phyloP scores from a whole-genome alignment of 23 tunicate species.

The Ciona savignyi region DNA sequence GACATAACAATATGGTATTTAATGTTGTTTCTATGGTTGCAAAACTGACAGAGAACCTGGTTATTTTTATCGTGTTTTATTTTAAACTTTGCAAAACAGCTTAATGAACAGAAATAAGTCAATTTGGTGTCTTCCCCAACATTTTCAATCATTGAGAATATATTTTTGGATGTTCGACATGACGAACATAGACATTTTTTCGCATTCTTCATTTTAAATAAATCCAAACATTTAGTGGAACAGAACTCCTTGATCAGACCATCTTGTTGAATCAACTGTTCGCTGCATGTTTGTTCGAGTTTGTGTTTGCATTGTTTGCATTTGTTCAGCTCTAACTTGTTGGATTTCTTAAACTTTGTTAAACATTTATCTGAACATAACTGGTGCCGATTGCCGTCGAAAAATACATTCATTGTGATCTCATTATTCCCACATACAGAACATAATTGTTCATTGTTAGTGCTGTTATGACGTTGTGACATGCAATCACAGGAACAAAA shows the following conservation, averaged over 20 bases:
- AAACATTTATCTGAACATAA: not conserved
- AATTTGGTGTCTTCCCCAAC: not conserved
- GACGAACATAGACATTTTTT: not conserved
- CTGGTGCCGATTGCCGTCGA: not conserved
- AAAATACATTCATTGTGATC: not conserved
- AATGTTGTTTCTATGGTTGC: not conserved
- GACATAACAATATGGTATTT: not conserved
- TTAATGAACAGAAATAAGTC: conserved; percentile 2
- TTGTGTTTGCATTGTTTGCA: not conserved
- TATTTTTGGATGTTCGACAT: not conserved
- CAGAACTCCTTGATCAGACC: not conserved
- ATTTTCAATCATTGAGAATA: conserved; percentile 4
- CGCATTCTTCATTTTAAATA: not conserved
- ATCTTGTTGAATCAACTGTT: conserved; percentile 2
- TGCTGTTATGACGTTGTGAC: not conserved
- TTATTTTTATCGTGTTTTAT: not conserved
- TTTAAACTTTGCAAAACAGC: not conserved
- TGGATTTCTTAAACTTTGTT: not conserved
- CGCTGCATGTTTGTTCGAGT: not conserved
- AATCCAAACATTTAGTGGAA: not conserved
- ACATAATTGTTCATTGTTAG: not conserved
- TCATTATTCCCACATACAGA: not conserved
- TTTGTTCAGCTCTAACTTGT: not conserved
- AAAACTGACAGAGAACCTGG: not conserved
- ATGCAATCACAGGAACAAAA: not conserved